Evolutionary conservation across 2,113 vertebrate species (phyloP), one percentile per base, ranked within the genome.

Genomic region (Albula glossodonta): DNA sequence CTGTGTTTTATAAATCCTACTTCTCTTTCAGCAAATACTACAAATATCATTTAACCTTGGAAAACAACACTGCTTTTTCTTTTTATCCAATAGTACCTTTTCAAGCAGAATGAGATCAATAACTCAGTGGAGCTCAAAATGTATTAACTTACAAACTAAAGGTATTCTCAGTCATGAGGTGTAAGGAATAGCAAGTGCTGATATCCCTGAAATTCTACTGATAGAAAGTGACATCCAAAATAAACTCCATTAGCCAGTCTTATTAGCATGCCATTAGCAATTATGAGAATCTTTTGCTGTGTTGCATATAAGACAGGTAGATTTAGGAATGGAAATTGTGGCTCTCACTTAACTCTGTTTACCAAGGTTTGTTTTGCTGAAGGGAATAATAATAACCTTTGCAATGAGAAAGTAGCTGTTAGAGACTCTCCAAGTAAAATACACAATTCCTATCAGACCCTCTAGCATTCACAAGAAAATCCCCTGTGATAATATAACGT

Each of bases 51-150:
- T 89, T 93, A 90, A 94, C 92, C 94, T 94, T 94, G 92, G 92
- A 94, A 92, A 92, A 89, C 89, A 85, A 48, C 15, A 89, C 87
- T 86, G 88, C 48, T 48, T 78, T 88, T 94, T 91, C 87, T 91
- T 91, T 90, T 94, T 90, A 92, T 93, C 91, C 91, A 83, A 92
- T 92, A 93, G 88, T 90, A 93, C 87, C 90, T 92, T 93, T 93
- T 89, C 91, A 91, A 91, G 90, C 90, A 91, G 87, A 87, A 86
- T 85, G 56, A 74, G 92, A 96, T 96, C 95, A 90, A 96, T 95
- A 94, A 90, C 91, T 95, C 94, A 93, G 92, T 91, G 91, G 91
- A 92, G 91, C 95, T 93, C 92, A 92, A 94, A 93, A 93, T 94
- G 92, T 93, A 96, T 95, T 94, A 95, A 93, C 93, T 94, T 93